A percentile compares a stretch with the other conserved stretches of the same genome.
phyloP scores from a whole-genome alignment of 2,113 vertebrate genomes.

The Zeus faber region DNA sequence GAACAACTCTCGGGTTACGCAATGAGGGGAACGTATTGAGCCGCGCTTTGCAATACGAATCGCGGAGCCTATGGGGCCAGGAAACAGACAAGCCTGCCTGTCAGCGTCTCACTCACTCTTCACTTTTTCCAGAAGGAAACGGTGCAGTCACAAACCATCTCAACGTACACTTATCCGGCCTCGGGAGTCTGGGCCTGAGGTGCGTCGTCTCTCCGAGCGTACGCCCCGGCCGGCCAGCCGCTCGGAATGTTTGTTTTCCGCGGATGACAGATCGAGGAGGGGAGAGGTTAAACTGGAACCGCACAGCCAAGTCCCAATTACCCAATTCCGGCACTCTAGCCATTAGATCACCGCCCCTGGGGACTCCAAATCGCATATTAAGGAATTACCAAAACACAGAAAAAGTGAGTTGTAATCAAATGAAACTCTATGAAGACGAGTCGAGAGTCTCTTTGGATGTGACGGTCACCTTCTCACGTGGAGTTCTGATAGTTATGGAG shows the following conservation, averaged over 20 bases:
- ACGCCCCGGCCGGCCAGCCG: constrained; percentile 38
- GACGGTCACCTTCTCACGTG: constrained; percentile 38
- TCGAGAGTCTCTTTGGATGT: constrained; percentile 38
- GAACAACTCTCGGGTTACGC: constrained; percentile 41
- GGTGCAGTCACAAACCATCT: constrained; percentile 47
- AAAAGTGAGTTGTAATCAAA: constrained; percentile 68
- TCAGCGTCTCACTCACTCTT: constrained; percentile 50
- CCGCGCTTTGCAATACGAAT: constrained; percentile 54
- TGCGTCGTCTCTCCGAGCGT: constrained; percentile 28
- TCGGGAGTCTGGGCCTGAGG: constrained; percentile 45
- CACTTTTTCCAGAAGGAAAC: constrained; percentile 64
- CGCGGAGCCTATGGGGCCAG: constrained; percentile 41
- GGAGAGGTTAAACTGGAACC: constrained; percentile 55
- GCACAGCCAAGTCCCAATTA: constrained; percentile 61
- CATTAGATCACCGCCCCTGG: constrained; percentile 76
- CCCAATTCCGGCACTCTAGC: constrained; percentile 63
- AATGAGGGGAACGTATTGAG: constrained; percentile 48
- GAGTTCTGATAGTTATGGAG: constrained; percentile 12
- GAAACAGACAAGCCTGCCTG: constrained; percentile 55
- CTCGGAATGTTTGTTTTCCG: constrained; percentile 46
- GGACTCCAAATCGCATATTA: constrained; percentile 60
- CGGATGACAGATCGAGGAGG: constrained; percentile 45
- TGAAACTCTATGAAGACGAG: constrained; percentile 44
- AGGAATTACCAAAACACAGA: constrained; percentile 64
- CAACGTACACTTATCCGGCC: constrained; percentile 42